A percentile compares a stretch with the other conserved stretches of the same genome.
These are phyloP conservation scores for Drosophila phalerata DNA, from an alignment of 2,888 invertebrate species.

Conservation along the genomic window DNA sequence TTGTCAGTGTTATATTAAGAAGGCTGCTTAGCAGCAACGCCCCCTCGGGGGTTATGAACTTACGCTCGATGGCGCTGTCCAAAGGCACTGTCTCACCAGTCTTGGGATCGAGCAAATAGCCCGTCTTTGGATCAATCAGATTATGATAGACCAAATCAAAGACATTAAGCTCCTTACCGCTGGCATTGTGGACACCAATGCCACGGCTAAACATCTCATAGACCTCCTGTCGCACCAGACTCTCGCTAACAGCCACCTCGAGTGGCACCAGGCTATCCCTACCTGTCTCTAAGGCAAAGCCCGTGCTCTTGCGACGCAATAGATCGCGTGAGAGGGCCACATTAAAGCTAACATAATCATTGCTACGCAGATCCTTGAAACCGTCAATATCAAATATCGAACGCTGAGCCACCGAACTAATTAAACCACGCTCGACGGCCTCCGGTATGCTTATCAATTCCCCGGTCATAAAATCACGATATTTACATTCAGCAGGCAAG, in stretches of 20 bases:
- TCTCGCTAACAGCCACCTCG: slow-evolving; percentile 91
- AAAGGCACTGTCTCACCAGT: slow-evolving; percentile 91
- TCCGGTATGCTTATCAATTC: slow-evolving; percentile 92
- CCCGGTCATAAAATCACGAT: slow-evolving; percentile 90
- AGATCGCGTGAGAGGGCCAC: slow-evolving; percentile 91
- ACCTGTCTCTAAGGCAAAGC: slow-evolving; percentile 90
- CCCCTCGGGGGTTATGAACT: slow-evolving; percentile 94
- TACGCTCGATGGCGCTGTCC: slow-evolving; percentile 94
- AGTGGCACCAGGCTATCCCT: slow-evolving; percentile 92
- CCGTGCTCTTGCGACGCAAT: slow-evolving; percentile 90
- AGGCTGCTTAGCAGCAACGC: slow-evolving; percentile 94
- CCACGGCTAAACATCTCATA: slow-evolving; percentile 93
- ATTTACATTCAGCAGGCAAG: slow-evolving; percentile 90
- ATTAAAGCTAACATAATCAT: slow-evolving; percentile 94
- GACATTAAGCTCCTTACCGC: slow-evolving; percentile 92
- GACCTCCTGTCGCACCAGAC: slow-evolving; percentile 93
- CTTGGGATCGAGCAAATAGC: slow-evolving; percentile 92
- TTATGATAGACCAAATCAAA: slow-evolving; percentile 95
- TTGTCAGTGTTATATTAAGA: slow-evolving; percentile 94
- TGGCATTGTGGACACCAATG: slow-evolving; percentile 91
- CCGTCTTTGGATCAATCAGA: slow-evolving; percentile 94
- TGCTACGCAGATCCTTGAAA: slow-evolving; percentile 93
- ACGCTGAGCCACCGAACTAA: slow-evolving; percentile 94
- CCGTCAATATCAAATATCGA: slow-evolving; percentile 97
- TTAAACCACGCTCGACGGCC: slow-evolving; percentile 95